Base-by-base conservation (phyloP, 2,888 invertebrate genomes). In the Drosophila phalerata region DNA sequence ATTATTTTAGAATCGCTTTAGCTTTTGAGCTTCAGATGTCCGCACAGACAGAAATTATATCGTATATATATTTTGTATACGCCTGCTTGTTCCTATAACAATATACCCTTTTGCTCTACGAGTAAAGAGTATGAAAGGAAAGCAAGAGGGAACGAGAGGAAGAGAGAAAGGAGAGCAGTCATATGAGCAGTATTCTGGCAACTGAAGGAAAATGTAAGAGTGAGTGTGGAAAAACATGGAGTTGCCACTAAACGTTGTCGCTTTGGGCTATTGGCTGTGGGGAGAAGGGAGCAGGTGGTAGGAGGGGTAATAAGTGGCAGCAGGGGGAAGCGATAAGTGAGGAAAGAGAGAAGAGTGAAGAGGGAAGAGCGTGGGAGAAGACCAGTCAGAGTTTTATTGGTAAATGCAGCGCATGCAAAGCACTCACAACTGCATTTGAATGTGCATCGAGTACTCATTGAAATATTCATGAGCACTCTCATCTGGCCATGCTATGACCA, bases 231-330 rank as follows among this genome's bases (percentile, higher is more conserved):
- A 25, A 9, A 28, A 48, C 19, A 38, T 38, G 60, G 40, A 62
- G 43, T 38, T 37, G 53, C 68, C 66, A 66, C 69, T 85, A 85
- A 83, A 81, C 85, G 82, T 73, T 85, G 72, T 67, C 74, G 85
- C 88, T 79, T 72, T 69, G 61, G 79, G 87, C 81, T 69, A 86
- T 83, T 82, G 45, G 53, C 58, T 43, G 43, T 25, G 11, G 43
- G 43, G n/a, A 8, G 25, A 11, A 17, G 22, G 19, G 5, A n/a
- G 1, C 5, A 34, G 15, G 15, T 11, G 42, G 28, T 1, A 8
- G 9, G 6, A 40, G 15, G 37, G 2, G 19, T 9, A 11, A 11
- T 37, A 9, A 5, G 48, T 15, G 25, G 52, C 37, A 47, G 10
- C 45, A 38, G 15, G 17, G 8, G 28, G 1, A n/a, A 19, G 28